phyloP scores from a whole-genome alignment of 2,113 vertebrate genomes.

The Bubo scandiacus region DNA sequence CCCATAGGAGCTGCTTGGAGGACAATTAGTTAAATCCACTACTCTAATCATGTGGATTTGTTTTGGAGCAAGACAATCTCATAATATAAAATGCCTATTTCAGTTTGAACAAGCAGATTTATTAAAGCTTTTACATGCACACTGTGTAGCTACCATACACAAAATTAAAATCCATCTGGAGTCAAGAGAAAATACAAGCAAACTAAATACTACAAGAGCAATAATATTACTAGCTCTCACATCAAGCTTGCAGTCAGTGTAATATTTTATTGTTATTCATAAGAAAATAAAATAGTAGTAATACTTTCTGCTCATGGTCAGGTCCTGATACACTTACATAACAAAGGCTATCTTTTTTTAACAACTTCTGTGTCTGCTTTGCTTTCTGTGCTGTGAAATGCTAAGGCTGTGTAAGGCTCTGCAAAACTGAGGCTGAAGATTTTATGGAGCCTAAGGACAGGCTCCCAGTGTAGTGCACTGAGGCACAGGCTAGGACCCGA shows the following conservation, averaged over 20 bases:
- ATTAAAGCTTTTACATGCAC: constrained; percentile 39
- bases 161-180: constrained; percentile 65
- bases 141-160: constrained; percentile 22
- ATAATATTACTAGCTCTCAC: constrained; percentile 24
- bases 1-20: constrained; percentile 47
- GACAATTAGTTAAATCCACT: constrained; percentile 69
- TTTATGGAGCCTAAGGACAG: neutral
- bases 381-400: neutral
- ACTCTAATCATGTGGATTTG: constrained; percentile 58
- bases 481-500: neutral
- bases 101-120: constrained; percentile 65
- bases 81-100: constrained; percentile 60
- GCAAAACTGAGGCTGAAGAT: neutral
- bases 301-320: neutral
- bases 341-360: neutral
- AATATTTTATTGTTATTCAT: constrained; percentile 60
- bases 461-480: neutral
- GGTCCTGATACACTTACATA: neutral
- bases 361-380: neutral
- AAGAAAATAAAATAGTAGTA: constrained; percentile 36
- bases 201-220: constrained; percentile 55
- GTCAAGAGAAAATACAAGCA: constrained; percentile 57
- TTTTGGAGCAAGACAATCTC: constrained; percentile 54
- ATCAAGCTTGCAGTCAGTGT: constrained; percentile 11
- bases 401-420: neutral